These are phyloP conservation scores for Maniola jurtina DNA, from an alignment of 1,140 invertebrate genomes.

Conservation along the genomic window DNA sequence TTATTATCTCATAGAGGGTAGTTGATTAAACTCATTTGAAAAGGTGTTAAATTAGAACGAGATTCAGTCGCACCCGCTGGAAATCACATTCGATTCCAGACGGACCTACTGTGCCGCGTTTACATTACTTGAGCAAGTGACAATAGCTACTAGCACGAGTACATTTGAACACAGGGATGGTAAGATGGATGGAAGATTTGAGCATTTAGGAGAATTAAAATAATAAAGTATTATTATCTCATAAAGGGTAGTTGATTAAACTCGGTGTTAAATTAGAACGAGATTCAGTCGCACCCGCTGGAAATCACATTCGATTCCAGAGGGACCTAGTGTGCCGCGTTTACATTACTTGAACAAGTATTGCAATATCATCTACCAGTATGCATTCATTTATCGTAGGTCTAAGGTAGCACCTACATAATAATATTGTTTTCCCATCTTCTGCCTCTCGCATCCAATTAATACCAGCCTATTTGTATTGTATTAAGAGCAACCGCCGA, in stretches of 20 bases:
- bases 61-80: slow-evolving; percentile 25
- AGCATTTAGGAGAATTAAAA: too few relatives aligned
- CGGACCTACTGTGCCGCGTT: slow-evolving; percentile 21
- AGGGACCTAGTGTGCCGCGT: slow-evolving; percentile 19
- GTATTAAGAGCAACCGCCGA: too few relatives aligned
- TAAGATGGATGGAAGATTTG: too few relatives aligned
- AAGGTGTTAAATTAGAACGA: slow-evolving; percentile 36
- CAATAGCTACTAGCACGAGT: not conserved
- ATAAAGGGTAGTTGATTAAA: not conserved
- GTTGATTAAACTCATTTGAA: slow-evolving; percentile 32
- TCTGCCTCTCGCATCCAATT: too few relatives aligned
- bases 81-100: slow-evolving; percentile 41
- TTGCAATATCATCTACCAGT: too few relatives aligned
- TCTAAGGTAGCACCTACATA: too few relatives aligned
- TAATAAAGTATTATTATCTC: too few relatives aligned
- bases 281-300: slow-evolving; percentile 27
- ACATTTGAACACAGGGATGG: too few relatives aligned
- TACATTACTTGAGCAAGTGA: not conserved
- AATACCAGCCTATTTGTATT: too few relatives aligned
- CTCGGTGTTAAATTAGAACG: slow-evolving; percentile 37
- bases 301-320: slow-evolving; percentile 41
- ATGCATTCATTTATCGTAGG: too few relatives aligned
- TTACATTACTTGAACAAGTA: not conserved
- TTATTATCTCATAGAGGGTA: too few relatives aligned
- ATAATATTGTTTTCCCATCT: too few relatives aligned